Base-by-base conservation (phyloP, 2,797 vertebrate species). In the Gymnothorax reevesii region DNA sequence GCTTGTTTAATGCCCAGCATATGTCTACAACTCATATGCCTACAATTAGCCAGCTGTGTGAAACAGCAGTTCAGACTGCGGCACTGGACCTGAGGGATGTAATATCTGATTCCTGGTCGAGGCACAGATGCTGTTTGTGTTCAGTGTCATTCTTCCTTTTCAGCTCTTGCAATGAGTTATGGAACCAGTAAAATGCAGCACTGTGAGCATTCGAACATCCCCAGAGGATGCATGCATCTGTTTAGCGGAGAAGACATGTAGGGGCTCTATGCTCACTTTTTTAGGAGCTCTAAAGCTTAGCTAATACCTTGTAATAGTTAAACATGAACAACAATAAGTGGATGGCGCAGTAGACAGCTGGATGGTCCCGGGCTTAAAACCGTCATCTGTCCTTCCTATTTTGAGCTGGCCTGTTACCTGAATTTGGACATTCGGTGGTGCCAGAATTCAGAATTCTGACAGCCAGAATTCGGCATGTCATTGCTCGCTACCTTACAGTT, bases 201-300 rank as follows among this genome's bases (percentile, higher is more conserved):
- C 22, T 55, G 77, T 80, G 52, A 80, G 52, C 20, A 80, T 55
- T n/a, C n/a, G 20, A 80, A 80, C 9, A n/a, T 80, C 55, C 77
- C 73, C 73, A 77, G 73, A 52, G 73, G 73, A 77, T 52, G 15
- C 15, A 15, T 77, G 42, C 77, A 80, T 80, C 77, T 80, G 77
- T 54, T 77, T 52, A 55, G 55, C 49, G 5, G 52, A 80, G 77
- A 79, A 79, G 49, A 22, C 33, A 42, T 42, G 33, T 42, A 42
- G 33, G 33, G 33, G 33, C 33, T 42, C 33, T 42, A 42, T 42
- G 33, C 33, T 42, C 33, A 42, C 33, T 42, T 42, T 42, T 42
- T 42, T 42, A 42, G 33, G 33, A 42, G 33, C 33, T 42, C 33
- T 42, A 42, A 42, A 42, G 33, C 33, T 42, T 42, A 42, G 33